Conservation (phyloP, 2,888 invertebrate species). For the Metopia argyrocephala region DNA sequence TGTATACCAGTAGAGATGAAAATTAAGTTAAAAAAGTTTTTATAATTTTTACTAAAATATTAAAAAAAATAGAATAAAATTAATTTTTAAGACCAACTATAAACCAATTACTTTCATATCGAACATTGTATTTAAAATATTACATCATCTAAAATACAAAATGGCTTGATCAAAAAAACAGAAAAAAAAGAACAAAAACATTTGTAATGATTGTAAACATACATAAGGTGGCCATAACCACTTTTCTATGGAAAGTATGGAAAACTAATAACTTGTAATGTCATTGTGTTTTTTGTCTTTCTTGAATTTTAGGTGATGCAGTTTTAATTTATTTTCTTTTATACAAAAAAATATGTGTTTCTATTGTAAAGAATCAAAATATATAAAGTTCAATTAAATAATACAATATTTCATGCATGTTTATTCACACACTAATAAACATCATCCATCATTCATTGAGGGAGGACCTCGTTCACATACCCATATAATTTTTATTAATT, state of each 20-base stretch:
- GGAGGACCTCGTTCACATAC: neutral
- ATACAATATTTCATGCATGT: neutral
- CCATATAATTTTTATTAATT: neutral
- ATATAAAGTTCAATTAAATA: neutral
- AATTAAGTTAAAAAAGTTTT: constrained; percentile 14
- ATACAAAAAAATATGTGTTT: neutral
- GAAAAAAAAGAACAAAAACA: too few species aligned
- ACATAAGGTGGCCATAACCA: too few species aligned
- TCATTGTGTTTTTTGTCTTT: too few species aligned
- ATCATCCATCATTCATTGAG: neutral
- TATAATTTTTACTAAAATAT: constrained; percentile 12
- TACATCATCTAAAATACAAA: too few species aligned
- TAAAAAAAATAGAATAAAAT: constrained; percentile 8
- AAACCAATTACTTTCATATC: constrained; percentile 9
- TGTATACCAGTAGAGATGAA: too few species aligned
- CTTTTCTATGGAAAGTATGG: too few species aligned
- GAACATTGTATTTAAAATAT: neutral
- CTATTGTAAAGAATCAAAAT: constrained; percentile 1
- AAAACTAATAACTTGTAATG: too few species aligned
- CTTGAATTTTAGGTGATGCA: neutral
- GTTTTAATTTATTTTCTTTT: neutral
- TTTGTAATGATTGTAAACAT: too few species aligned
- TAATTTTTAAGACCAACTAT: neutral
- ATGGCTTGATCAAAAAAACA: too few species aligned
- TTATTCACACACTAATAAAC: neutral